These are phyloP conservation scores for Petroica traversi DNA, from an alignment of 2,113 vertebrate species.

Conservation along the genomic window DNA sequence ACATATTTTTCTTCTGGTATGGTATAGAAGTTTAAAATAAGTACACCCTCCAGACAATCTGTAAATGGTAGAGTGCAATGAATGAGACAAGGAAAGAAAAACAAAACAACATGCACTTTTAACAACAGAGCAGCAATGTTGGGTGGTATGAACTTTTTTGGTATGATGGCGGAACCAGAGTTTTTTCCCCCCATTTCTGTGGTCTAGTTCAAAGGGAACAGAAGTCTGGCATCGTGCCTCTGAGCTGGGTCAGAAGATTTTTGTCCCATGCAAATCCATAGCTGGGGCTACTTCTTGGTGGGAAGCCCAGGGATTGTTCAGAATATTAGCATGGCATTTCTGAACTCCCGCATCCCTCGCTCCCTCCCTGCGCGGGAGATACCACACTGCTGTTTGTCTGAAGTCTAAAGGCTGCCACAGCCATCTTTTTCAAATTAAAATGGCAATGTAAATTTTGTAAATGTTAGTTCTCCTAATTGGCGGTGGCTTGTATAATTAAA, in stretches of 20 bases:
- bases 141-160: constrained; percentile 55
- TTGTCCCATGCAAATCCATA: constrained; percentile 45
- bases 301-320: constrained; percentile 31
- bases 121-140: constrained; percentile 27
- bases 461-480: constrained; percentile 74
- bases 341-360: background rate
- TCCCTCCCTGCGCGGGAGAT: background rate
- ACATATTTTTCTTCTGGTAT: constrained; percentile 76
- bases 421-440: constrained; percentile 74
- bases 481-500: constrained; percentile 73
- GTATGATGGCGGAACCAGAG: constrained; percentile 27
- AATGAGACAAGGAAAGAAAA: constrained; percentile 39
- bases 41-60: constrained; percentile 55
- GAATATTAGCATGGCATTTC: constrained; percentile 12
- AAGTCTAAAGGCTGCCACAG: constrained; percentile 40
- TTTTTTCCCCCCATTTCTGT: background rate
- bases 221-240: constrained; percentile 23
- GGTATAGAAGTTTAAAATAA: constrained; percentile 72
- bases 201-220: constrained; percentile 52
- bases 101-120: constrained; percentile 29
- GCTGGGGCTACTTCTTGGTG: constrained; percentile 9
- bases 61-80: constrained; percentile 37
- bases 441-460: constrained; percentile 68
- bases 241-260: constrained; percentile 28
- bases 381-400: constrained; percentile 21